Conservation (phyloP, 2,888 invertebrate genomes). For the Pandemis heparana region DNA sequence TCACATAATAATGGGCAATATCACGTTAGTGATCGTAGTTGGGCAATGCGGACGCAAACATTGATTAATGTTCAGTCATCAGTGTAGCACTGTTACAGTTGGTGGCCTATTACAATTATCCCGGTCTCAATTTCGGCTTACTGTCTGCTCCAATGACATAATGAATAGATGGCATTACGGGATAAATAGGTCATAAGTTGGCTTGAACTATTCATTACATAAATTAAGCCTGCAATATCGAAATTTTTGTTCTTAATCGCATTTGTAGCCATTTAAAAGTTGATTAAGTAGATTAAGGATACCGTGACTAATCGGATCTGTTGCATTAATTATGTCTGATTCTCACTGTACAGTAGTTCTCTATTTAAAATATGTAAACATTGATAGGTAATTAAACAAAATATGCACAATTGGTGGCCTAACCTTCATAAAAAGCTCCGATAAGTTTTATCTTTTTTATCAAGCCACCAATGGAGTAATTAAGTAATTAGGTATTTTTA, state of each 20-base stretch:
- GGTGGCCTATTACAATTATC: slow-evolving; percentile 36
- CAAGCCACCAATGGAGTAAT: too few relatives aligned
- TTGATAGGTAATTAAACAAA: too few relatives aligned
- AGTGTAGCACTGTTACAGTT: slow-evolving; percentile 17
- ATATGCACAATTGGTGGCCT: too few relatives aligned
- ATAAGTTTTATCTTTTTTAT: too few relatives aligned
- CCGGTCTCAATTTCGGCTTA: slow-evolving; percentile 25
- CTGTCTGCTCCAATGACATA: slow-evolving; percentile 32
- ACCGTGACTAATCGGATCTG: too few relatives aligned
- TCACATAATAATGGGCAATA: slow-evolving; percentile 17
- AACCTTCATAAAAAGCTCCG: too few relatives aligned
- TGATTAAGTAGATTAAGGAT: too few relatives aligned
- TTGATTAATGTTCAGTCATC: slow-evolving; percentile 40
- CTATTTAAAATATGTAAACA: too few relatives aligned
- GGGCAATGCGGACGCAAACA: slow-evolving; percentile 30
- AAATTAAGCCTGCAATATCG: neutral
- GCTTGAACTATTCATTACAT: slow-evolving; percentile 7
- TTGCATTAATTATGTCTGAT: too few relatives aligned
- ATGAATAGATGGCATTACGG: slow-evolving; percentile 33
- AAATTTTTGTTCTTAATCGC: neutral
- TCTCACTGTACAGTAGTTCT: too few relatives aligned
- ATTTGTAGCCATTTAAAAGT: neutral
- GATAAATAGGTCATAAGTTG: slow-evolving; percentile 13
- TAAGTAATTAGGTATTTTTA: too few relatives aligned
- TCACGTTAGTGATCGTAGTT: slow-evolving; percentile 21